Evolutionary conservation across 64 coral and sea anemone species (phyloP), one percentile per base, ranked within the genome.

Genomic region (Stylophora pistillata): DNA sequence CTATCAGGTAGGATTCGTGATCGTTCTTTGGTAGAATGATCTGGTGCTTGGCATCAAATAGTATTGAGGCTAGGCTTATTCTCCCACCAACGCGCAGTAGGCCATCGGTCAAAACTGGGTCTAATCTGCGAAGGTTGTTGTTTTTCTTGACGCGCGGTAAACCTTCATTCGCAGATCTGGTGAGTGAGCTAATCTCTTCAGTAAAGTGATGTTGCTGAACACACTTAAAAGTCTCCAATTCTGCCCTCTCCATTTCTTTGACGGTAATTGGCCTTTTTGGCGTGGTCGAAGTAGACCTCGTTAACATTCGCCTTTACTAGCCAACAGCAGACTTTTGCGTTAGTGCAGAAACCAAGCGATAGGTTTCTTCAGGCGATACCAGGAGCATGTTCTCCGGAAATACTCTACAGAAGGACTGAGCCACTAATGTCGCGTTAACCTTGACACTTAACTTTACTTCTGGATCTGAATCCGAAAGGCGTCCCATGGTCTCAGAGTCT

Each of bases 401-500:
- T 57, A 56, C 2, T 78, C 18, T 2, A 27, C 21, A 3, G 1
- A 11, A 1, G 5, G 4, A 27, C 52, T 79, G 7, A 21, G 4
- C 21, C 12, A 56, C 9, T 5, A 25, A 25, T 21, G 56, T 9
- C 7, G 14, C 15, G 14, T 3, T 4, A 52, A 89, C 25, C 52
- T 80, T 72, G 1, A 37, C 41, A 54, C 55, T 11, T 31, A 61
- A 84, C 37, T 83, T 93, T 26, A 93, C 34, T 93, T 93, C 91
- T 69, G 28, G 59, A 20, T 88, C 91, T 79, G 85, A 32, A 65
- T 37, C 56, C 81, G 23, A 85, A 73, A 56, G 41, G 65, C 16
- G 75, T 7, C 3, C 3, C 3, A 7, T 78, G 1, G 72, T 88
- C 27, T 71, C 59, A 52, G 85, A 85, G 58, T 88, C 30, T 62